These are phyloP conservation scores for Orientallactaga sibirica DNA, from an alignment of 2,797 vertebrate species.

Conservation along the genomic window DNA sequence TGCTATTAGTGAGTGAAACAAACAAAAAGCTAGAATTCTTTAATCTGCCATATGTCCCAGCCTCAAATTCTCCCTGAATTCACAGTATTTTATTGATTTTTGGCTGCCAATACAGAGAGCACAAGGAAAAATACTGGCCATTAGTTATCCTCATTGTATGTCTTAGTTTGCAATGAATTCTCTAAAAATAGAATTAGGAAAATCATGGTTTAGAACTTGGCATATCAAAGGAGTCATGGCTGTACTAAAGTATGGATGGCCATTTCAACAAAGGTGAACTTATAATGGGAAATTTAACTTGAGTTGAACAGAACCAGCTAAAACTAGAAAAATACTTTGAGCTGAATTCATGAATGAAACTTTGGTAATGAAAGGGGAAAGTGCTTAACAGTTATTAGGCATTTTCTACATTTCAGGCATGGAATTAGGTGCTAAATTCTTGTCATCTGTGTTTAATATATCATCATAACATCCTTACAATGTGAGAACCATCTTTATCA, in stretches of 20 bases:
- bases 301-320: background rate
- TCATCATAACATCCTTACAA: background rate
- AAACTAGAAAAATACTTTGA: slow-evolving; percentile 19
- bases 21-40: background rate
- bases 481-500: background rate
- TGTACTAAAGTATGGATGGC: background rate
- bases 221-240: background rate
- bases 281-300: slow-evolving; percentile 14
- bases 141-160: background rate
- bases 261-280: background rate
- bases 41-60: background rate
- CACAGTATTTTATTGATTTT: background rate
- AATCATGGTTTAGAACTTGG: background rate
- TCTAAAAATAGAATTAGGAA: background rate
- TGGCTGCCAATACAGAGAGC: background rate
- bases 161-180: background rate
- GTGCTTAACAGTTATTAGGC: background rate
- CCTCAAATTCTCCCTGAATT: background rate
- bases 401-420: background rate
- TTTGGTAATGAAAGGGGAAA: background rate
- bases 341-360: background rate
- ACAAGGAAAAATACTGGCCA: background rate
- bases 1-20: slow-evolving; percentile 9
- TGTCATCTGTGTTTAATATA: background rate
- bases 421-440: background rate